A percentile compares a stretch with the other conserved stretches of the same genome.
phyloP scores from a whole-genome alignment of 2,113 vertebrate genomes.

The Siphamia tubifer region DNA sequence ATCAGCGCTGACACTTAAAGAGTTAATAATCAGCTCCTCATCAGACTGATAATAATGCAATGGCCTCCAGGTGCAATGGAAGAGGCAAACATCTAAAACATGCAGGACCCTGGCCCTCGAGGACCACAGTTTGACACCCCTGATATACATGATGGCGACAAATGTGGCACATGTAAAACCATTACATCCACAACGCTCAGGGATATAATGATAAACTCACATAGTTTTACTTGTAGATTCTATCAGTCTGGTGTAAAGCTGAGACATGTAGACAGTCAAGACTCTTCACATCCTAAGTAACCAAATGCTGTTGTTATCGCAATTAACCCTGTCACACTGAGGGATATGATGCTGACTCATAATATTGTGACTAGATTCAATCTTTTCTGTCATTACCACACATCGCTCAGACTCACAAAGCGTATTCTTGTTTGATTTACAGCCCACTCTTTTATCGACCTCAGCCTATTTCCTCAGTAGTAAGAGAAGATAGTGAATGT shows the following conservation, averaged over 20 bases:
- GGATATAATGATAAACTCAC: neutral
- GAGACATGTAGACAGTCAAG: neutral
- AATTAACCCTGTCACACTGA: slow-evolving; percentile 8
- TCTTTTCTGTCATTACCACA: slow-evolving; percentile 8
- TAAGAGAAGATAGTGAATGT: slow-evolving; percentile 9
- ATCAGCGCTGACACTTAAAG: too few species aligned
- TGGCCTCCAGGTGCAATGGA: too few species aligned
- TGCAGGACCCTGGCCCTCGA: too few species aligned
- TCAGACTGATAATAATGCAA: too few species aligned
- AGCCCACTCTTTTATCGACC: neutral
- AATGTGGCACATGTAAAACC: too few species aligned
- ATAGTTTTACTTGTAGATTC: neutral
- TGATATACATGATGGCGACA: too few species aligned
- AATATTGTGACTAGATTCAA: neutral
- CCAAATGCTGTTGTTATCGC: neutral
- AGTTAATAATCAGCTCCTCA: too few species aligned
- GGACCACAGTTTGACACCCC: too few species aligned
- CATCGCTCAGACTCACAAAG: neutral
- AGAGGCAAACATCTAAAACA: too few species aligned
- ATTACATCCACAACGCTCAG: too few species aligned
- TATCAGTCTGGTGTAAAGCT: neutral
- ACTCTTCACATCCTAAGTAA: neutral
- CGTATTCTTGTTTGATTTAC: neutral
- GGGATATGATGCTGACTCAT: neutral
- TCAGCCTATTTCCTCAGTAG: neutral